A percentile compares a stretch with the other conserved stretches of the same genome.
Evolutionary conservation across 2,888 invertebrate genomes (phyloP).

Genomic region (Idaea dimidiata): DNA sequence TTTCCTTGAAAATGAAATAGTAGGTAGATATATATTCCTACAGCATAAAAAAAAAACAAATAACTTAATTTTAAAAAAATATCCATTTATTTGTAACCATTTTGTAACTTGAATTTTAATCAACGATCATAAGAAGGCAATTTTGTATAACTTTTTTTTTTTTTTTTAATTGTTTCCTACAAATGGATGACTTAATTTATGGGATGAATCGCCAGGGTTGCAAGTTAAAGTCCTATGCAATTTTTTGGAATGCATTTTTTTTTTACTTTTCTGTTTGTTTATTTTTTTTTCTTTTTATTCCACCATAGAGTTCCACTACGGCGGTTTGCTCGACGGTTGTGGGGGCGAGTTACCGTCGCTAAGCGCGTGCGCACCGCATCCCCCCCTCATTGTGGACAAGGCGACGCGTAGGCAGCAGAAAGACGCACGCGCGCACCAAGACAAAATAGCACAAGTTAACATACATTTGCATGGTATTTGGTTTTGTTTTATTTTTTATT

Average conservation of each 20-base stretch:
- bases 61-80: no score
- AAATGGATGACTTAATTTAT: no score
- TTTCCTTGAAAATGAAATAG: no score
- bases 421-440: slow-evolving; percentile 85
- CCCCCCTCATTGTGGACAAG: slow-evolving; percentile 81
- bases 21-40: no score
- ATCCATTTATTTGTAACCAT: no score
- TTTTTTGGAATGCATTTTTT: slow-evolving; percentile 15
- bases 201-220: no score
- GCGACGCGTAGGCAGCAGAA: slow-evolving; percentile 79
- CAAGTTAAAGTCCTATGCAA: no score
- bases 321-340: slow-evolving; percentile 76
- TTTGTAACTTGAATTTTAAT: no score
- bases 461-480: slow-evolving; percentile 91
- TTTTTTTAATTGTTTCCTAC: slow-evolving; percentile 30
- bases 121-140: no score
- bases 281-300: slow-evolving; percentile 35
- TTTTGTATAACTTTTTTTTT: slow-evolving; percentile 18
- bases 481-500: slow-evolving; percentile 40
- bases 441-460: slow-evolving; percentile 89
- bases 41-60: no score
- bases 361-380: slow-evolving; percentile 73
- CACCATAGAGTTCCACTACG: slow-evolving; percentile 80
- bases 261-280: slow-evolving; percentile 38
- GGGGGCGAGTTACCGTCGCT: slow-evolving; percentile 78